Evolutionary conservation across 2,797 vertebrate species (phyloP).

Genomic region (Melanotaenia pygmaea): DNA sequence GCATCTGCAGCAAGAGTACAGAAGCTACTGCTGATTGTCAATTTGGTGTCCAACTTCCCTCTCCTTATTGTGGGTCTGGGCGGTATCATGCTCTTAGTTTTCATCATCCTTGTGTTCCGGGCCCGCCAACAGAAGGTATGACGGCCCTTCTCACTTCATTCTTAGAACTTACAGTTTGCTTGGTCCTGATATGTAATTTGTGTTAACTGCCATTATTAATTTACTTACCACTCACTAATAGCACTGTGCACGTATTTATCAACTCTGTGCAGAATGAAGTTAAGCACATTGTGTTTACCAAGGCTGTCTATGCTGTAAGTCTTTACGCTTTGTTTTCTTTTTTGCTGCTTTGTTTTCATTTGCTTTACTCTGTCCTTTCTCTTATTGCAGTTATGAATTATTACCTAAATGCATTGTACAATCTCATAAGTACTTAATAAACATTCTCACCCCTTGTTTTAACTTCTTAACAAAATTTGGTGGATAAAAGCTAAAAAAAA

Average conservation of each 20-base stretch:
- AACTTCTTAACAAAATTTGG: conserved; percentile 23
- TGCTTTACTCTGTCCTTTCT: conserved; percentile 8
- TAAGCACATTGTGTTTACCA: conserved; percentile 75
- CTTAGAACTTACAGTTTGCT: conserved; percentile 23
- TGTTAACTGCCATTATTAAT: conserved; percentile 16
- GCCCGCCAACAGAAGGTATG: conserved; percentile 71
- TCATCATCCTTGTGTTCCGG: conserved; percentile 70
- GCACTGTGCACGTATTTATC: conserved; percentile 51
- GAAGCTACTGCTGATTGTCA: conserved; percentile 76
- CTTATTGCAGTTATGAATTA: not conserved
- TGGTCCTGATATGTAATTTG: conserved; percentile 10
- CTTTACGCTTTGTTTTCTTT: not conserved
- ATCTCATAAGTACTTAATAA: not conserved
- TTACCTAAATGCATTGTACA: conserved; percentile 6
- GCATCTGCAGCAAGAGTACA: conserved; percentile 73
- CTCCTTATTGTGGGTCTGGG: conserved; percentile 79
- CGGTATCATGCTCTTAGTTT: conserved; percentile 68
- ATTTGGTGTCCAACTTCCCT: conserved; percentile 77
- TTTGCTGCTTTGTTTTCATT: conserved; percentile 26
- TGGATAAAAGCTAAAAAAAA: not conserved
- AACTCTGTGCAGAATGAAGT: conserved; percentile 73
- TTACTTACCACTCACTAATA: conserved; percentile 41
- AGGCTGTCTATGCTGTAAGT: conserved; percentile 78
- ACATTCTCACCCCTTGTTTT: conserved; percentile 14
- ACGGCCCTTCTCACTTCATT: not conserved